Percentiles rank a stretch among this genome's conserved stretches.
phyloP scores from a whole-genome alignment of 2,113 vertebrate genomes.

The Actinemys pallida region DNA sequence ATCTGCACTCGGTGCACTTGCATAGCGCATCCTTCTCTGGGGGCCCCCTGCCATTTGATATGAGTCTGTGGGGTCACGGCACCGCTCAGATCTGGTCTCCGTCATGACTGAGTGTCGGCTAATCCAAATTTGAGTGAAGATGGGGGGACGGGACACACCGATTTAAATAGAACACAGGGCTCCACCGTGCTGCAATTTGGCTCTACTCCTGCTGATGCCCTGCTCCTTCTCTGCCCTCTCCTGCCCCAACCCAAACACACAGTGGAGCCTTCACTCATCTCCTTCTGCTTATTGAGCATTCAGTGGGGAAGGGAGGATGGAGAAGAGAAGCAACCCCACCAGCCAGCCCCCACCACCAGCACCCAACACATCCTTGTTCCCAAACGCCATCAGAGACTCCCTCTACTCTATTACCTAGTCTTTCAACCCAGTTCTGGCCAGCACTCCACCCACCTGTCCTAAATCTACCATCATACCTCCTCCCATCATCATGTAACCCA shows the following conservation, averaged over 20 bases:
- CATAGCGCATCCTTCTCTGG: not conserved
- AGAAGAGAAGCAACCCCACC: not conserved
- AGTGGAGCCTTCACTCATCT: not conserved
- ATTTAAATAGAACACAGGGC: not conserved
- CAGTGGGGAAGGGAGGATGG: not conserved
- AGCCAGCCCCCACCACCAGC: not conserved
- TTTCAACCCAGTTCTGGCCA: not conserved
- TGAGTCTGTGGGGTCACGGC: not conserved
- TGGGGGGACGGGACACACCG: not conserved
- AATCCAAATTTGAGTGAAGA: not conserved
- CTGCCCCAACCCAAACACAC: not conserved
- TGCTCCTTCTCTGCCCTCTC: not conserved
- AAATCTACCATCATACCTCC: no score
- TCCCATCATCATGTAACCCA: not conserved
- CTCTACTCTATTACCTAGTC: not conserved
- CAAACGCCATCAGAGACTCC: not conserved
- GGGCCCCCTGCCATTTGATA: not conserved
- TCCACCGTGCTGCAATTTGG: not conserved
- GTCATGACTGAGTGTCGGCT: not conserved
- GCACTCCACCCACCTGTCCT: not conserved
- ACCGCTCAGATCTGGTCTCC: not conserved
- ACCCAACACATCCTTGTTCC: not conserved
- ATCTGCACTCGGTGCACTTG: not conserved
- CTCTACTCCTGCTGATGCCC: not conserved
- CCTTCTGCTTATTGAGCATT: not conserved